Percentiles rank a stretch among this genome's conserved stretches.
phyloP scores from a whole-genome alignment of 2,888 invertebrate genomes.

The Diadegma fenestrale region DNA sequence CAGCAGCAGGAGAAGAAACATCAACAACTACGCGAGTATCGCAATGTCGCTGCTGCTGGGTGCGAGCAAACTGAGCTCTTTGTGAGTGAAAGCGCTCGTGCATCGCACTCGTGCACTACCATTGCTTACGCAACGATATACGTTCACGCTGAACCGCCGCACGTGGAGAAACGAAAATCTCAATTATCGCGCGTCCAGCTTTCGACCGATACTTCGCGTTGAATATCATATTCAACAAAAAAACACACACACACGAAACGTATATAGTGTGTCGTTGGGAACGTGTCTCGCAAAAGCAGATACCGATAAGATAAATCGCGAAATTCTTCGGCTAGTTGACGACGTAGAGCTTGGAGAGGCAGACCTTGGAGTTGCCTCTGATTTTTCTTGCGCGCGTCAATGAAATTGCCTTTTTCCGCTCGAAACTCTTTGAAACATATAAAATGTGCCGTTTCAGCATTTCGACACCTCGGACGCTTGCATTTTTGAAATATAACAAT shows the following conservation, averaged over 20 bases:
- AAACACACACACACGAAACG: neutral
- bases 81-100: constrained; percentile 43
- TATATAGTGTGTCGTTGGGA: neutral
- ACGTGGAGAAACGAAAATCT: constrained; percentile 44
- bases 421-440: no score
- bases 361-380: no score
- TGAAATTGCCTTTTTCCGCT: no score
- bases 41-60: constrained; percentile 38
- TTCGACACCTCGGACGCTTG: no score
- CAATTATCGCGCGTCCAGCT: constrained; percentile 28
- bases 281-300: neutral
- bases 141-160: neutral
- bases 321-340: neutral
- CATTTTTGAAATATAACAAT: neutral
- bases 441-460: neutral
- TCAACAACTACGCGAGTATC: constrained; percentile 38
- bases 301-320: neutral
- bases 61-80: constrained; percentile 58
- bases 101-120: constrained; percentile 13
- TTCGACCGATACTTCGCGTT: constrained; percentile 9
- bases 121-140: constrained; percentile 52
- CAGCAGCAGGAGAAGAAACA: neutral
- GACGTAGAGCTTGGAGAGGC: no score
- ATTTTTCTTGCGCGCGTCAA: no score
- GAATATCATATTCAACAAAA: constrained; percentile 8